Base-by-base conservation (phyloP, 2,113 vertebrate genomes). In the Gopherus evgoodei region DNA sequence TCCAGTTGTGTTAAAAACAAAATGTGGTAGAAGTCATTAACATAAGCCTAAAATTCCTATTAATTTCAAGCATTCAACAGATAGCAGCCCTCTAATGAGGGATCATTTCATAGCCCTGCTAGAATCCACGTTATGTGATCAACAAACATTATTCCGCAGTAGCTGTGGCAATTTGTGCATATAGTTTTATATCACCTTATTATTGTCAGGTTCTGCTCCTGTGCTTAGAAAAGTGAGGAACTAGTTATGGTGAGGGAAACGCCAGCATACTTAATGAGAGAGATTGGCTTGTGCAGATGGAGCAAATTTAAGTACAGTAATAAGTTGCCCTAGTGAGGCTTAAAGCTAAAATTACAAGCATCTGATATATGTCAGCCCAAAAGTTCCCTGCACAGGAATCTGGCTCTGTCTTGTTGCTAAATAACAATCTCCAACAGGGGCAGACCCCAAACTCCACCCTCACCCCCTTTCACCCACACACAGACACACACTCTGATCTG, bases 331-430 rank as follows among this genome's bases (percentile, higher is more conserved):
- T 81, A 21, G 6, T 90, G 81, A 81, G 91, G 78, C 42, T 53
- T 81, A 94, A 82, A 94, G 85, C 87, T 90, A 92, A 91, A 90
- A 95, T 75, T 82, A 89, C 92, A 94, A 94, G 86, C 76, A 8
- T 84, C 72, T 91, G 72, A 44, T 49, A 91, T 0, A 0, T 57
- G 69, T 29, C 85, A 82, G 56, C 87, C 87, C 62, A 89, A 78
- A 87, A 62, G 91, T 62, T 0, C 78, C 11, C 6, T 95, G 87
- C 94, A 76, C 95, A 96, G 91, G 72, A 94, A 87, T 81, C 83
- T 53, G 24, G 76, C 56, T 83, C 89, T 84, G 85, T 93, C 82
- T 53, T 62, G 11, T 84, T 84, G 49, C 87, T 88, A 49, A 50
- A 83, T 49, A 89, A 56, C 62, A 27, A 89, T 81, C 80, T 82